These are phyloP conservation scores for Sinhomidia bicolor DNA, from an alignment of 2,888 invertebrate species.

Conservation along the genomic window DNA sequence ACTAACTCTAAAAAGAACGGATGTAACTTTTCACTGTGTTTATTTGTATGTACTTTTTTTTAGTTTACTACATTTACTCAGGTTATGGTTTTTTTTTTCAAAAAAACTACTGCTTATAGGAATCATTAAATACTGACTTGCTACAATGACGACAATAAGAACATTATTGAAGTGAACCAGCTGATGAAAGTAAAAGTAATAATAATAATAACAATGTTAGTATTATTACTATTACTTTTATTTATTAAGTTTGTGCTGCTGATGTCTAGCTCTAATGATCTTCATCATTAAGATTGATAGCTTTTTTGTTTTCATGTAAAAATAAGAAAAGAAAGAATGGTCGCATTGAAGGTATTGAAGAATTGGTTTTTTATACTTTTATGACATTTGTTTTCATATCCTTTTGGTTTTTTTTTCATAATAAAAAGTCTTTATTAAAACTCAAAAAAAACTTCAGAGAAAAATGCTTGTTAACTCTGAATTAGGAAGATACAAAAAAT, in stretches of 20 bases:
- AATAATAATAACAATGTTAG: too few relatives aligned
- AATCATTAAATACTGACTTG: neutral
- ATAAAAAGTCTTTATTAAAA: conserved; percentile 40
- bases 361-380: neutral
- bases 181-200: neutral
- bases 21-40: neutral
- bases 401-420: conserved; percentile 13
- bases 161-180: conserved; percentile 7
- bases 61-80: neutral
- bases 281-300: neutral
- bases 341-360: neutral
- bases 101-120: neutral
- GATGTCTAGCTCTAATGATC: conserved; percentile 8
- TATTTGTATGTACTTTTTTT: neutral
- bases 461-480: conserved; percentile 20
- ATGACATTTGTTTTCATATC: conserved; percentile 12
- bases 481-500: conserved; percentile 35
- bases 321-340: conserved; percentile 22
- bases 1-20: conserved; percentile 1
- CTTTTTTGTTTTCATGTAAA: conserved; percentile 12
- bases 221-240: too few relatives aligned
- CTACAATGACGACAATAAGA: neutral
- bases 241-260: neutral
- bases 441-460: conserved; percentile 30
- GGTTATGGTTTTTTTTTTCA: neutral